Base-by-base conservation (phyloP, 2,113 vertebrate genomes). In the Lasiurus cinereus region DNA sequence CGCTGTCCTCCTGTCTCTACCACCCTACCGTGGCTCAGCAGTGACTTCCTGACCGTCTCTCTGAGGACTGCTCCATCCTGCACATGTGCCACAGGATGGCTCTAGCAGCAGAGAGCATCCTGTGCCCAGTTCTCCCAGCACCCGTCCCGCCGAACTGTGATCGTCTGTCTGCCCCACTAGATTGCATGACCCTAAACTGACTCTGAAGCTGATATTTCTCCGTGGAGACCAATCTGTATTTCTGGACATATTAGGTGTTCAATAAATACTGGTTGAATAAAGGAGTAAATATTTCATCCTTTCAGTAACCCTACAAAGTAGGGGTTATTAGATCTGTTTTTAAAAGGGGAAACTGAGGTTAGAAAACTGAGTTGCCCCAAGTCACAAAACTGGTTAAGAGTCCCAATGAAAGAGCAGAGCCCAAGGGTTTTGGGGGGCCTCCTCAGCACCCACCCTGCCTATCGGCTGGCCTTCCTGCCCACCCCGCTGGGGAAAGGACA, bases 221-320 rank as follows among this genome's bases (percentile, higher is more conserved):
- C 2, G 8, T 43, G 76, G 54, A 93, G 11, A 21, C 15, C 3
- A 29, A 27, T 43, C 39, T 33, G 21, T 21, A 62, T 67, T 90
- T 93, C n/a, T 89, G 52, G 18, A 56, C 9, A 54, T 36, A 76
- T 33, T 24, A 84, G 33, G 29, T 77, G 16, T 70, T 79, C 88
- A 83, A 78, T 21, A 59, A 87, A 80, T 91, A 86, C 12, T 88
- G 92, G 74, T 39, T 77, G 46, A 88, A 62, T 89, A 43, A 73
- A 95, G 50, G 46, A 31, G 11, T 24, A 88, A 67, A 78, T 12
- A 29, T 21, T 91, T 67, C 87, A 52, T 72, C 48, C 54, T 96
- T 93, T 15, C 19, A 69, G 67, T 0, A 19, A 69, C 7, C 31
- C 43, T 94, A 27, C 29, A 50, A 69, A 88, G 13, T 39, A 70